Evolutionary conservation across 2,797 vertebrate species (phyloP).

Genomic region (Pipistrellus pygmaeus): DNA sequence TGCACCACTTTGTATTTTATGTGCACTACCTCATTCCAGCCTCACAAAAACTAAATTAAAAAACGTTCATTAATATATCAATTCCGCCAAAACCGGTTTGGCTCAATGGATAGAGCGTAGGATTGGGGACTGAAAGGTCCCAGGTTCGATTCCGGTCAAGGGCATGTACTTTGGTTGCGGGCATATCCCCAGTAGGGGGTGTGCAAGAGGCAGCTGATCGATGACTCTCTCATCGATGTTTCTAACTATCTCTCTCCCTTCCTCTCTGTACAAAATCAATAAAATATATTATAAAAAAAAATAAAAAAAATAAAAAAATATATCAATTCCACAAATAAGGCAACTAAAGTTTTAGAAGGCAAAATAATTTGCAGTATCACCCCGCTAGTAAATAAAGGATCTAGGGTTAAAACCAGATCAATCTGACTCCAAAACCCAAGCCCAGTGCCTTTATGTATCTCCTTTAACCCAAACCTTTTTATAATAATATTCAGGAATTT

Average conservation of each 20-base stretch:
- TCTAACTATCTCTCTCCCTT: too few species aligned
- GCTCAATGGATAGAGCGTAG: too few species aligned
- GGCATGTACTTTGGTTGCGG: too few species aligned
- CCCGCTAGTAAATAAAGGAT: background rate
- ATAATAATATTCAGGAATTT: background rate
- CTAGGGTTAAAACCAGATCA: slow-evolving; percentile 32
- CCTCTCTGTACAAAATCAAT: too few species aligned
- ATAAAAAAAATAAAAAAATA: too few species aligned
- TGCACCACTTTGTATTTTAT: background rate
- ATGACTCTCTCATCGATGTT: too few species aligned
- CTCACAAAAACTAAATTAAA: background rate
- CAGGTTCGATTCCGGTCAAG: too few species aligned
- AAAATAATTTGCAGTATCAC: background rate
- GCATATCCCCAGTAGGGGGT: too few species aligned
- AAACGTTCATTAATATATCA: background rate
- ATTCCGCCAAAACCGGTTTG: too few species aligned
- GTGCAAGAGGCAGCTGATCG: too few species aligned
- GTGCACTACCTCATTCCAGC: background rate
- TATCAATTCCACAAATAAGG: background rate
- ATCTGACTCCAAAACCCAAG: background rate
- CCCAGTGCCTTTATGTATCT: background rate
- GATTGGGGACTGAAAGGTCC: too few species aligned
- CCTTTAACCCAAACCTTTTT: background rate
- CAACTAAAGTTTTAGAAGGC: slow-evolving; percentile 21
- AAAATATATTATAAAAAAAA: too few species aligned